Base-by-base conservation (phyloP, 1,140 invertebrate species). In the Meloidogyne floridensis region DNA sequence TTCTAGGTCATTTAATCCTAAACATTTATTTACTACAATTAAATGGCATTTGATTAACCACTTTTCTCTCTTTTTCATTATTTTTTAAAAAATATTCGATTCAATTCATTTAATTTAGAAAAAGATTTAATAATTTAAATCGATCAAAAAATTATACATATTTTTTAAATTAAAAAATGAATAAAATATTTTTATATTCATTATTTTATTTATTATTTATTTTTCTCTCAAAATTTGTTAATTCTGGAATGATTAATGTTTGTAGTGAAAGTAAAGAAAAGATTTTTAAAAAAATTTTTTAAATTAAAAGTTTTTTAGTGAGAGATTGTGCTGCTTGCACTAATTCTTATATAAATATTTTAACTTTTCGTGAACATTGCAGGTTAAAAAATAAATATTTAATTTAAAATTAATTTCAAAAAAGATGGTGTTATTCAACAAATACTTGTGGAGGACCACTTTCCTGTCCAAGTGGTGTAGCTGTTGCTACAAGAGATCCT, bases 301-400 rank as follows among this genome's bases (percentile, higher is more conserved):
- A 6, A n/a, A 13, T n/a, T 11, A 54, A 54, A 54, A 54, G n/a
- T 59, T 59, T 13, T 59, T 2, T 15, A 65, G 75, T 89, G 8
- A 86, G 84, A 76, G 82, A 87, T 71, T 89, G 88, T 74, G 56
- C 70, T 9, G 71, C 71, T 15, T 89, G 88, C 77, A 86, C 88
- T 6, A 79, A 86, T 32, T 89, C 87, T 2, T 89, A 90, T 80
- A 75, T 89, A 77, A 82, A 90, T 77, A 89, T 89, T 56, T 90
- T 90, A 74, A 83, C 89, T 7, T 89, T 89, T 78, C 85, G 86
- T 15, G 89, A 89, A 80, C 74, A 89, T 76, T 89, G 88, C 81
- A 84, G 87, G 87, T 90, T 51, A 32, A 32, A 32, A 15, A 13
- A 3, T 73, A 10, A 3, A 20, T 4, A 13, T 15, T 53, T 51